Base-by-base conservation (phyloP, 2,113 vertebrate species). In the Plecturocebus donacophilus region DNA sequence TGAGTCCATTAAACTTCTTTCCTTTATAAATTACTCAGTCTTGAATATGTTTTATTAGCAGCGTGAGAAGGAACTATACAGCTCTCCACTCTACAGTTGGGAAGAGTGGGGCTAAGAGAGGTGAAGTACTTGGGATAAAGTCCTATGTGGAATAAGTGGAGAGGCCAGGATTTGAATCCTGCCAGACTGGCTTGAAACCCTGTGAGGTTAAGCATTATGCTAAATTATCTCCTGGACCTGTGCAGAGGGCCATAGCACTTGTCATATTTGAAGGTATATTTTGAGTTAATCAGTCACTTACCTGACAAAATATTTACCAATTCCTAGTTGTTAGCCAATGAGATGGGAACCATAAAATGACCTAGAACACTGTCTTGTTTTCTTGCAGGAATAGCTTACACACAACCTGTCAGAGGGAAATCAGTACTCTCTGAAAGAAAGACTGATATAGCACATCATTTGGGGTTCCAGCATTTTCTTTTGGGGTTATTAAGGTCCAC, bases 121-220 rank as follows among this genome's bases (percentile, higher is more conserved):
- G n/a, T 7, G 25, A 38, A 30, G 61, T n/a, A 30, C 25, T 8
- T 25, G 27, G 21, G 56, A 19, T 38, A 1, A 21, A 52, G 58
- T 42, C 49, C 10, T 0, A 0, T 0, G 2, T 2, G 64, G 5
- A 23, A 2, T 20, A 20, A 45, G 7, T 4, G 38, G 7, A 49
- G 19, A 81, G 56, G 75, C 27, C 42, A 11, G 23, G 49, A n/a
- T 27, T 25, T 30, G 85, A 87, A 58, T 6, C 20, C 70, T 38
- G 42, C 47, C 19, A 1, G 11, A 6, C 73, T 38, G 40, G 47
- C 14, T 82, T 56, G n/a, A 10, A 76, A 49, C n/a, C 52, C 58
- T 47, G 1, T 8, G 21, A 52, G n/a, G 23, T 32, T 20, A 21
- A 77, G 5, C 52, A 8, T 38, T 3, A 7, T 9, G 3, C 42